Base-by-base conservation (phyloP, 1,140 invertebrate species). In the Ceratina australensis region DNA sequence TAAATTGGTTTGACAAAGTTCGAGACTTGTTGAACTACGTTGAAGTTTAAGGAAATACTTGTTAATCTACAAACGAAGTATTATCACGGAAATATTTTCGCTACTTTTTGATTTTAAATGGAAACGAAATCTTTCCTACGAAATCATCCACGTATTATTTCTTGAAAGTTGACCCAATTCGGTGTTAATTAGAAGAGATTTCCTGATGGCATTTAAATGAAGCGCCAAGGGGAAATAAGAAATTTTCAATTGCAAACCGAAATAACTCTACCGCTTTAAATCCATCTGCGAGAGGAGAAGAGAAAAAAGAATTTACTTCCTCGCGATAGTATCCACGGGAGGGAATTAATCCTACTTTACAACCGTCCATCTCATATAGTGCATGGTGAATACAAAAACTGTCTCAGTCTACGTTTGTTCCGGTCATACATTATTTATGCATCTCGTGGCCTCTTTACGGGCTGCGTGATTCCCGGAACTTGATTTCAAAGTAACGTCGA, bases 401-500 rank as follows among this genome's bases (percentile, higher is more conserved):
- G 3, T 42, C 20, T 65, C 28, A 12, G 4, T 24, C 47, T 65
- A 26, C 18, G 13, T 28, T 15, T 16, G 16, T 26, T 24, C 15
- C 15, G 12, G 8, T 22, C 8, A n/a, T 57, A n/a, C 52, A 20
- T 49, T 15, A 57, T 20, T 49, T 65, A 65, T 65, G 49, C 18
- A 74, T 57, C 22, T 20, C 20, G 22, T 28, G 72, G 49, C 28
- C 52, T 56, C 26, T 54, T 22, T 54, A 24, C 1, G 16, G 20
- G 0, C 20, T 26, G 47, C 47, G 15, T 28, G 60, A 64, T 42
- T 64, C 50, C 3, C n/a, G n/a, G n/a, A 13, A 52, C 49, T 63
- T 18, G n/a, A 64, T 63, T 60, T 42, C 28, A 12, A 33, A 73
- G 72, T 71, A 47, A 71, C 33, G 33, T 73, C 61, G 28, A 56